Evolutionary conservation across 1,140 invertebrate species (phyloP).

Genomic region (Tetramorium simillimum): DNA sequence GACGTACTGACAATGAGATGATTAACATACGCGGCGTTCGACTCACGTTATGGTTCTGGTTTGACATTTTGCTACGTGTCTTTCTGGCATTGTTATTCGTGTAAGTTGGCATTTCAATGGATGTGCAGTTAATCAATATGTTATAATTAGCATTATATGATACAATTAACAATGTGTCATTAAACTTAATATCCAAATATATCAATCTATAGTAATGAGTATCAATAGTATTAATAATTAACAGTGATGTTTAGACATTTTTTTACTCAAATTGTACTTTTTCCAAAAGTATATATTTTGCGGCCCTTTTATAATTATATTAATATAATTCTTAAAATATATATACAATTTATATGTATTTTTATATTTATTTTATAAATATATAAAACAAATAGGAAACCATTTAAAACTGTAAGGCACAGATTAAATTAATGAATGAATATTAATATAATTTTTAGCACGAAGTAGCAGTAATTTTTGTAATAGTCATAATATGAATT

Average conservation of each 20-base stretch:
- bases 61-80: slow-evolving; percentile 80
- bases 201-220: background rate
- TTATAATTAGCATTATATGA: background rate
- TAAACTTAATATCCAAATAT: background rate
- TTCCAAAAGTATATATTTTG: background rate
- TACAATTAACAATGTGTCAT: background rate
- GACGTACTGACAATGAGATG: slow-evolving; percentile 65
- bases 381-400: no score
- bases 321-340: background rate
- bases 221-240: background rate
- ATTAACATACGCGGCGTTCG: slow-evolving; percentile 66
- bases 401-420: no score
- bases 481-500: background rate
- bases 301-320: slow-evolving; percentile 8
- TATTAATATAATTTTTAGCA: no score
- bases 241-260: background rate
- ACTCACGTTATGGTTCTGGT: slow-evolving; percentile 71
- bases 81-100: slow-evolving; percentile 80
- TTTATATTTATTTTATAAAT: no score
- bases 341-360: no score
- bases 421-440: no score
- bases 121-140: slow-evolving; percentile 8
- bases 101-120: slow-evolving; percentile 79
- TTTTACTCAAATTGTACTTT: background rate
- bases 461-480: background rate